phyloP scores from a whole-genome alignment of 2,113 vertebrate genomes.

The Lichenostomus cassidix region DNA sequence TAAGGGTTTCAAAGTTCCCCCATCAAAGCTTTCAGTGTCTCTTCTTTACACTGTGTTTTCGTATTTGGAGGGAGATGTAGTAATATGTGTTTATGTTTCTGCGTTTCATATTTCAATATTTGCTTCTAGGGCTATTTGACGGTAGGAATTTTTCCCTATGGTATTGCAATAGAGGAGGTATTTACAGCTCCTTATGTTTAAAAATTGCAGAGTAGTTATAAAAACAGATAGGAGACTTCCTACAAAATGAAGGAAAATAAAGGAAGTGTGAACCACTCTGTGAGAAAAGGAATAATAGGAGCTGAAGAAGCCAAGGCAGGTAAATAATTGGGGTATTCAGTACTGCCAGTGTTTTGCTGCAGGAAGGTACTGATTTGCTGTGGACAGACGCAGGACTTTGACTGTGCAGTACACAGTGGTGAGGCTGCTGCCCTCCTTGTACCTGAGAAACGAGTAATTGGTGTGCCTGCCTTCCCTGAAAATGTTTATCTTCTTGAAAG shows the following conservation, averaged over 20 bases:
- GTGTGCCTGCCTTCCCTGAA: neutral
- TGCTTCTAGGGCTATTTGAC: neutral
- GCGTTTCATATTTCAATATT: neutral
- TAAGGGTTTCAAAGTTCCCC: neutral
- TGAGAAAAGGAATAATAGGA: neutral
- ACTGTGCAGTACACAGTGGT: no score
- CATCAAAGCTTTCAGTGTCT: neutral
- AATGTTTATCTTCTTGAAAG: neutral
- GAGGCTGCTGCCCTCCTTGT: neutral
- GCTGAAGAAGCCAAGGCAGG: neutral
- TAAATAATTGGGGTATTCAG: neutral
- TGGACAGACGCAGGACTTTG: neutral
- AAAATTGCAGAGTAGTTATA: neutral
- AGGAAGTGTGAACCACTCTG: neutral
- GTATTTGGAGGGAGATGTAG: neutral
- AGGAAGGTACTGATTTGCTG: neutral
- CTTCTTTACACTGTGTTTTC: neutral
- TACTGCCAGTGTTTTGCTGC: neutral
- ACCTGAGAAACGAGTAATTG: neutral
- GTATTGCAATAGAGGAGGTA: neutral
- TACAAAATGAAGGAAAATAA: neutral
- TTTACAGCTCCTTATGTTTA: neutral
- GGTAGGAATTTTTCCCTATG: neutral
- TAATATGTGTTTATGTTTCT: neutral
- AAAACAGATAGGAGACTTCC: neutral